phyloP scores from a whole-genome alignment of 2,113 vertebrate species.

The Bufo gargarizans region DNA sequence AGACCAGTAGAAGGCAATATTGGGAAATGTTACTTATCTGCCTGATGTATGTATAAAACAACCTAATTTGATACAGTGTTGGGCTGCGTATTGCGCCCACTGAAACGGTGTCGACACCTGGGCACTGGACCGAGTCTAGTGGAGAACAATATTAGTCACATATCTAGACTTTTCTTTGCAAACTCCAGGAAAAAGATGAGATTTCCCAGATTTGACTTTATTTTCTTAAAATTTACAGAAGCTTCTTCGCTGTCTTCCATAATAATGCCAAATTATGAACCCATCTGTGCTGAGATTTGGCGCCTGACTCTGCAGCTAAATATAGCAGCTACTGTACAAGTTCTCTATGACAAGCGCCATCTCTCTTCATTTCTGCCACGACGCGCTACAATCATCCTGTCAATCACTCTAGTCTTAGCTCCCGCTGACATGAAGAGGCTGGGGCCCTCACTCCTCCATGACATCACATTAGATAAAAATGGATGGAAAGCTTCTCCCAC shows the following conservation, averaged over 20 bases:
- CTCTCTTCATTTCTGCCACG: conserved; percentile 1
- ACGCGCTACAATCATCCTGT: conserved; percentile 25
- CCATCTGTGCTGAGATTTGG: neutral
- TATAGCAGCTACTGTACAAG: conserved; percentile 28
- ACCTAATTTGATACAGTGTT: no score
- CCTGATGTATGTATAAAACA: no score
- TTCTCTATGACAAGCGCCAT: conserved; percentile 20
- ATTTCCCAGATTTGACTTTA: neutral
- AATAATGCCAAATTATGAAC: conserved; percentile 5
- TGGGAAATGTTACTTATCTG: no score
- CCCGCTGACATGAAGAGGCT: neutral
- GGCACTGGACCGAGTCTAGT: neutral
- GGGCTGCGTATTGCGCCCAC: no score
- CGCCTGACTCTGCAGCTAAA: neutral
- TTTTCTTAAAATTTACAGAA: neutral
- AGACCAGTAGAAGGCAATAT: no score
- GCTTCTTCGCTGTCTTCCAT: neutral
- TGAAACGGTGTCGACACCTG: no score
- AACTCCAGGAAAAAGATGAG: neutral
- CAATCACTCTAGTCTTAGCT: conserved; percentile 9
- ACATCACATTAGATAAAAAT: neutral
- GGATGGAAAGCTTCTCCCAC: neutral
- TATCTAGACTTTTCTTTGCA: neutral
- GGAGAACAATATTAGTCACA: neutral
- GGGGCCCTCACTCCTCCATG: neutral